phyloP scores from a whole-genome alignment of 2,113 vertebrate species.

The Phalacrocorax carbo region DNA sequence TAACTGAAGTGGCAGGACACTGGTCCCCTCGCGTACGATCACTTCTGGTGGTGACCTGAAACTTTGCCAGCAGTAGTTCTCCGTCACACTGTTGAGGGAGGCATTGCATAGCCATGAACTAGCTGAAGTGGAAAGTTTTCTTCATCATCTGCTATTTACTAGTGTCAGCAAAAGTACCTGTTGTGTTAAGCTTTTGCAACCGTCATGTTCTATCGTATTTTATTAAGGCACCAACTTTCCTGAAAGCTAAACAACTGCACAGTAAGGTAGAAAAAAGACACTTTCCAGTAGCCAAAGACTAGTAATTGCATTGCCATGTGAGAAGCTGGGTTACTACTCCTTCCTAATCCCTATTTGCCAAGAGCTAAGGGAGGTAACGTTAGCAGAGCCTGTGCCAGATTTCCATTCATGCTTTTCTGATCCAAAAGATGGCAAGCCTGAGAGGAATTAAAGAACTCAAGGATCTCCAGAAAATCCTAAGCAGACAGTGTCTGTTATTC shows the following conservation, averaged over 20 bases:
- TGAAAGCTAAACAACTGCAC: not conserved
- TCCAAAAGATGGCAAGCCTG: not conserved
- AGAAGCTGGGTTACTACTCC: not conserved
- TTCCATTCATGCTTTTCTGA: not conserved
- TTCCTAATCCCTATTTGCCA: not conserved
- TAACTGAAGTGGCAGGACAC: not conserved
- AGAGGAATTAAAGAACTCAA: not conserved
- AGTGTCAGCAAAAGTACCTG: not conserved
- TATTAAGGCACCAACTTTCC: not conserved
- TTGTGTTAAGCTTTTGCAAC: not conserved
- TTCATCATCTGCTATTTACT: not conserved
- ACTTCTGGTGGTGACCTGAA: not conserved
- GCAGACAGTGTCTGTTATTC: not conserved
- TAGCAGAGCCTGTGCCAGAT: not conserved
- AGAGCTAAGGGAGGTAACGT: not conserved
- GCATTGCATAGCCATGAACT: not conserved
- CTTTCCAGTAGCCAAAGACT: not conserved
- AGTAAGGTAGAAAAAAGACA: not conserved
- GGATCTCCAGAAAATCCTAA: not conserved
- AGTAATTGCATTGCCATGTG: not conserved
- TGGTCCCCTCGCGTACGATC: fast-evolving
- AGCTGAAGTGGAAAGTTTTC: not conserved
- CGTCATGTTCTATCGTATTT: not conserved
- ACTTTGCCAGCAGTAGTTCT: not conserved
- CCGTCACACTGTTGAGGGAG: not conserved